These are phyloP conservation scores for Sarcophaga bullata DNA, from an alignment of 1,140 invertebrate species.

Conservation along the genomic window DNA sequence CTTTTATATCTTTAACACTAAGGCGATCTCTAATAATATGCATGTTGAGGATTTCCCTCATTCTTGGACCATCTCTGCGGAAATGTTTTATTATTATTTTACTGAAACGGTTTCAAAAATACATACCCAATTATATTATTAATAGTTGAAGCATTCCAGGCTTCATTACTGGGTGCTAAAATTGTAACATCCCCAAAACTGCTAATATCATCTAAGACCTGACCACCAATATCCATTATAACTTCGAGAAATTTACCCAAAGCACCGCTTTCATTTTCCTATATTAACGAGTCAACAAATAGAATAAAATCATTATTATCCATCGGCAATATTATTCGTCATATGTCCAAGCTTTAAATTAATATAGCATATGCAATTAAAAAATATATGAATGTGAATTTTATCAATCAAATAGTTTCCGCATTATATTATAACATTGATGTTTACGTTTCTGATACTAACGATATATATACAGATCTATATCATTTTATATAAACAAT, in stretches of 20 bases:
- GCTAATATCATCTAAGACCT: constrained; percentile 79
- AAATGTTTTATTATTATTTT: too few species aligned
- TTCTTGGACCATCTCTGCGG: constrained; percentile 71
- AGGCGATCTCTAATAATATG: constrained; percentile 81
- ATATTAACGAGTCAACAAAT: constrained; percentile 38
- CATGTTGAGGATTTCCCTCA: constrained; percentile 81
- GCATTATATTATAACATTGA: too few species aligned
- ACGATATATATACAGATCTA: too few species aligned
- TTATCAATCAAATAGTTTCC: too few species aligned
- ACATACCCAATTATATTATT: constrained; percentile 73
- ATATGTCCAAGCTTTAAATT: too few species aligned
- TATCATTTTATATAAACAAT: too few species aligned
- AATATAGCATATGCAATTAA: too few species aligned
- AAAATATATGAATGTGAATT: too few species aligned
- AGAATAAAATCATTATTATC: too few species aligned
- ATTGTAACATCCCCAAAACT: constrained; percentile 80
- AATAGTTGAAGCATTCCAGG: constrained; percentile 77
- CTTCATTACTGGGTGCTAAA: constrained; percentile 90
- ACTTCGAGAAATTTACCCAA: constrained; percentile 83
- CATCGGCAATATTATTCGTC: too few species aligned
- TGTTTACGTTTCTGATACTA: too few species aligned
- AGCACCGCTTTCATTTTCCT: constrained; percentile 84
- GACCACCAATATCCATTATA: constrained; percentile 78
- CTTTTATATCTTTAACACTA: constrained; percentile 78
- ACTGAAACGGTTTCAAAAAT: background rate